Evolutionary conservation across 2,888 invertebrate species (phyloP).

Genomic region (Isoperla grammatica): DNA sequence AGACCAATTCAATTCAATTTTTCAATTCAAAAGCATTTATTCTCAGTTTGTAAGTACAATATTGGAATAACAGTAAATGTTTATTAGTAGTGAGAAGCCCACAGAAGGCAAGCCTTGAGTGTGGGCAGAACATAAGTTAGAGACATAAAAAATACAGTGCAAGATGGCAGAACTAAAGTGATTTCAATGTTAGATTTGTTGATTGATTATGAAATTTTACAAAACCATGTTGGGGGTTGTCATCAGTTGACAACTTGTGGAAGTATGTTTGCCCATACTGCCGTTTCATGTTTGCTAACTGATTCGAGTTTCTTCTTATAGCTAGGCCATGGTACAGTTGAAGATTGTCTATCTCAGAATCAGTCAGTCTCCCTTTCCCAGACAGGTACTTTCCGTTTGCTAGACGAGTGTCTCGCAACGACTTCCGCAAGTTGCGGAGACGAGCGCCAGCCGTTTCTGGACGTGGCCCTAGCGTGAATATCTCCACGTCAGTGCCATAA

Average conservation of each 20-base stretch:
- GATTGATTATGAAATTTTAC: no score
- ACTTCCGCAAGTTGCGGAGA: neutral
- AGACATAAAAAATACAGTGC: no score
- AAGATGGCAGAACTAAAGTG: no score
- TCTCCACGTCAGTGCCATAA: no score
- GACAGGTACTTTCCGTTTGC: neutral
- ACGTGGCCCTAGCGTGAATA: neutral
- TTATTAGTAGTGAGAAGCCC: no score
- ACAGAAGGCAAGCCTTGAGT: no score
- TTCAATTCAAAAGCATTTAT: no score
- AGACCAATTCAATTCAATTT: no score
- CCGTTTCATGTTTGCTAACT: slow-evolving; percentile 7
- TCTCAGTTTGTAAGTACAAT: no score
- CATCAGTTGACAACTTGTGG: slow-evolving; percentile 18
- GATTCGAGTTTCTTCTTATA: neutral
- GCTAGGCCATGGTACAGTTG: slow-evolving; percentile 9
- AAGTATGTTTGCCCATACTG: slow-evolving; percentile 21
- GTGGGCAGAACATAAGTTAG: no score
- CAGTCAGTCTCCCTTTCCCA: neutral
- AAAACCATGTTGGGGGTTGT: slow-evolving; percentile 16
- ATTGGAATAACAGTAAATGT: no score
- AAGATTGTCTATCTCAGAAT: neutral
- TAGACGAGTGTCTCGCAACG: neutral
- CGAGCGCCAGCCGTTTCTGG: neutral
- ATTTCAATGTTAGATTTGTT: no score